These are phyloP conservation scores for Megalopta genalis DNA, from an alignment of 1,140 invertebrate genomes.

Conservation along the genomic window DNA sequence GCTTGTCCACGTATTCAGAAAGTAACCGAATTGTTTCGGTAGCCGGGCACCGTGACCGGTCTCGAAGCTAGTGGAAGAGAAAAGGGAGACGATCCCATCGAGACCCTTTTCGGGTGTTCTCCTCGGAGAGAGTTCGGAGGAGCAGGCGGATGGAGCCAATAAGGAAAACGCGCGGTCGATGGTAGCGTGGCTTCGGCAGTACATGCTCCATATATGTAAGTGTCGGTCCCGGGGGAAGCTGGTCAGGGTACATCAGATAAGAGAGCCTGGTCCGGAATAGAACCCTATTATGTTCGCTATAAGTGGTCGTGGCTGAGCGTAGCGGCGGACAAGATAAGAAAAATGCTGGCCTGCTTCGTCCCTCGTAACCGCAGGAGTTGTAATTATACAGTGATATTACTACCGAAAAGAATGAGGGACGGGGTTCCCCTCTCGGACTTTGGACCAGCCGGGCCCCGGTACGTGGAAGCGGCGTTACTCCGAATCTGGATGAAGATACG, in stretches of 20 bases:
- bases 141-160: constrained; percentile 41
- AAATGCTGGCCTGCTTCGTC: constrained; percentile 37
- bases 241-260: constrained; percentile 59
- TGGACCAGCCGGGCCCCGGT: too few species aligned
- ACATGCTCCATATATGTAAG: constrained; percentile 52
- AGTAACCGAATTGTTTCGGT: constrained; percentile 51
- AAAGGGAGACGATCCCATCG: constrained; percentile 24
- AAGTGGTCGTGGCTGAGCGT: constrained; percentile 30
- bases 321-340: constrained; percentile 48
- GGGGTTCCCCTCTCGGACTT: too few species aligned
- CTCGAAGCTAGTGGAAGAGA: too few species aligned
- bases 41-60: constrained; percentile 6
- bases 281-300: constrained; percentile 58
- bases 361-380: constrained; percentile 49
- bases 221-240: constrained; percentile 51
- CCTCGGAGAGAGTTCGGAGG: neutral
- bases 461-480: constrained; percentile 27
- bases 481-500: constrained; percentile 43
- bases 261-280: constrained; percentile 49
- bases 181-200: constrained; percentile 20
- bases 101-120: constrained; percentile 39
- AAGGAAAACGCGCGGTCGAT: constrained; percentile 54
- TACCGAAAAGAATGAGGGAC: constrained; percentile 47
- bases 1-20: constrained; percentile 22
- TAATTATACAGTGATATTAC: constrained; percentile 57